Evolutionary conservation across 2,113 vertebrate species (phyloP), one percentile per base, ranked within the genome.

Genomic region (Malurus elegans): DNA sequence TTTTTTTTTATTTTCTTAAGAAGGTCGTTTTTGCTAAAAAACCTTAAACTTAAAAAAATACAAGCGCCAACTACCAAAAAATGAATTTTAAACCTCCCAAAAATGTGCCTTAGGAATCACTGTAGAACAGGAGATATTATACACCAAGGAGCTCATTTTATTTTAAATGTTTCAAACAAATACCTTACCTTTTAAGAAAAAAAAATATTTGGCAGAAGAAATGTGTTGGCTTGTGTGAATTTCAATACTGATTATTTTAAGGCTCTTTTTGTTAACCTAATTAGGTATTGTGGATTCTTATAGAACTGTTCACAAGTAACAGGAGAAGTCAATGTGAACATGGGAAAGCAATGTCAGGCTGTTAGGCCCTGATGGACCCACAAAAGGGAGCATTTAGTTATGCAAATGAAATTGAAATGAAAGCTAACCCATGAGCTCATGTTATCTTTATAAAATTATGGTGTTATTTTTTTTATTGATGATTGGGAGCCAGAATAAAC

Each of bases 61-160:
- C 38, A 38, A 11, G 38, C 10, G 38, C 38, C 38, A 34, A 6
- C 1, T 3, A 20, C 2, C 3, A 40, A 51, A 58, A 48, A 18
- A 45, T 11, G 0, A 28, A 32, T 15, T 40, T 8, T 18, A 53
- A 53, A 18, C 17, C 45, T 20, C 4, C 10, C 10, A 1, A 2
- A 19, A 51, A n/a, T 32, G 4, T 2, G 2, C 2, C 8, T 53
- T 64, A 28, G 9, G 12, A 90, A 36, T 57, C 8, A 53, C 21
- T 58, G 18, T 13, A 42, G 20, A 64, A 75, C 8, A 62, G 9
- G 2, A 42, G 4, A 8, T 34, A 67, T 71, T 93, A 64, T 34
- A 82, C 14, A 53, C 18, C 18, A 69, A 88, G 20, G 3, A 73
- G 14, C 3, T 7, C 2, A 1, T 23, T 12, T 10, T 8, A 21